Evolutionary conservation across 2,113 vertebrate species (phyloP).

Genomic region (Trachemys scripta): DNA sequence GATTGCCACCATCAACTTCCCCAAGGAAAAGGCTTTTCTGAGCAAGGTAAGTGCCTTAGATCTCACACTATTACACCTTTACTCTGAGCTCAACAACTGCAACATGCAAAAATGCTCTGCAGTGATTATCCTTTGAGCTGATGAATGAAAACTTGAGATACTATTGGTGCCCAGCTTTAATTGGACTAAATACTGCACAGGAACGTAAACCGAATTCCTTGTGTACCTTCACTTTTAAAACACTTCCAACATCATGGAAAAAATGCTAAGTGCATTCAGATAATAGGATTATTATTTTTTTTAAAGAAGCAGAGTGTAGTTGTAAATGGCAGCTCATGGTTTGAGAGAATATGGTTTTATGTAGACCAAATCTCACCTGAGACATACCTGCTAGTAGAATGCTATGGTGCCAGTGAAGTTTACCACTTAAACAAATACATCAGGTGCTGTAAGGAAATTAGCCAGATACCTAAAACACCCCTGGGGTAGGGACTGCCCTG

Average conservation of each 20-base stretch:
- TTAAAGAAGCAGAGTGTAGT: not conserved
- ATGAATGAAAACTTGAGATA: not conserved
- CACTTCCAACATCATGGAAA: not conserved
- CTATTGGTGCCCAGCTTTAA: not conserved
- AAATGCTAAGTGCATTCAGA: not conserved
- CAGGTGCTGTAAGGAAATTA: conserved; percentile 62
- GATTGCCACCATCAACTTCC: not conserved
- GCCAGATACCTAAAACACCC: conserved; percentile 64
- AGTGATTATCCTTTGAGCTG: not conserved
- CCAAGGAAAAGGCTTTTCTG: conserved; percentile 12
- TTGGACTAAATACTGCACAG: not conserved
- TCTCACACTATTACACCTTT: not conserved
- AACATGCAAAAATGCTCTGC: not conserved
- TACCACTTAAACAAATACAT: conserved; percentile 66
- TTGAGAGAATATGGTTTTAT: conserved; percentile 23
- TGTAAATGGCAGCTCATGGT: not conserved
- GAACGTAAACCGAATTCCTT: not conserved
- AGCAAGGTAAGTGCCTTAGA: not conserved
- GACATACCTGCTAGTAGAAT: conserved; percentile 22
- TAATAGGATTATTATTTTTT: not conserved
- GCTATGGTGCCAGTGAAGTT: conserved; percentile 19
- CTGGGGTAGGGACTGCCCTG: conserved; percentile 45
- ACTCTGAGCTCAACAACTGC: not conserved
- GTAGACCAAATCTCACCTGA: conserved; percentile 1
- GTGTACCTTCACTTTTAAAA: not conserved